Evolutionary conservation across 2,797 vertebrate genomes (phyloP), one percentile per base, ranked within the genome.

Genomic region (Parambassis ranga): DNA sequence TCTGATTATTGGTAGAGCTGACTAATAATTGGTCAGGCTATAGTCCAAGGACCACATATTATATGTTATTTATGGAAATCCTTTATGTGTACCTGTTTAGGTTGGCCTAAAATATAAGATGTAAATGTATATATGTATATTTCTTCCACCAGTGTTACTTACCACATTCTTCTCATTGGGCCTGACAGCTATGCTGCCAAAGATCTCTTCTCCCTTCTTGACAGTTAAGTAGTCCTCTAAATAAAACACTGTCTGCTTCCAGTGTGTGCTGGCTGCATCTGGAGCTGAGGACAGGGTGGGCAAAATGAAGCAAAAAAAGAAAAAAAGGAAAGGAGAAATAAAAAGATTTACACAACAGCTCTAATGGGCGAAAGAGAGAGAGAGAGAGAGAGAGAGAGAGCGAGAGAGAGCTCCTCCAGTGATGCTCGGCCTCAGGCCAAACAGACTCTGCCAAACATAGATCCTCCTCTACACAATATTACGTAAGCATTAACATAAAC

Each of bases 191-290:
- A 99, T 91, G 26, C 95, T 96, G 60, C 96, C 97, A 35, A 94
- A 95, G 74, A 99, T 95, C 87, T 99, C 97, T 79, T 99, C 97
- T 57, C 97, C 96, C 69, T 95, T 93, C 88, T 94, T 93, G 72
- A 98, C 97, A 10, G 97, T 99, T 80, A 99, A 89, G 70, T 97
- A 98, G 84, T 99, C 97, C 87, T 99, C 97, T 82, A 99, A 75
- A 85, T 98, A 99, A 92, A 98, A 98, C 61, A 98, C 97, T 0
- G 97, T 98, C 92, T 98, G 97, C 83, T 99, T 99, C 97, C 97
- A 99, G 91, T 98, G 97, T 23, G 97, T 99, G 76, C 95, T 98
- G 36, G 95, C 93, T 35, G 95, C 95, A 44, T 99, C 96, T 2
- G 97, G 97, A 78, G 96, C 97, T 99, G 75, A 46, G 26, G 38